phyloP scores from a whole-genome alignment of 2,113 vertebrate species.

The Empidonax alnorum region DNA sequence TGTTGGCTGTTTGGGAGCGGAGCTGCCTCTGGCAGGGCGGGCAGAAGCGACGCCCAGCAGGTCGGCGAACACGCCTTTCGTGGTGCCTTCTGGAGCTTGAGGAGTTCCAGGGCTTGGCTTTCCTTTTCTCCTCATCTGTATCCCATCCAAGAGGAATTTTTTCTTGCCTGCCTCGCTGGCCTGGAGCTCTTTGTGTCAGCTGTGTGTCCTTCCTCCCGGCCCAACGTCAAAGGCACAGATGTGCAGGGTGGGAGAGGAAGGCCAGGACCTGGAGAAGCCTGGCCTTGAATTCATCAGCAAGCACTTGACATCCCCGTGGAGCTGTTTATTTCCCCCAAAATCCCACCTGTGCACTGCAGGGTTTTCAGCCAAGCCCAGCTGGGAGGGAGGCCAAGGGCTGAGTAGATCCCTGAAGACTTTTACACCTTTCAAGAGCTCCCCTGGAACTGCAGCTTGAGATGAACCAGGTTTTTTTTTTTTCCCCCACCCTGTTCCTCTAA shows the following conservation, averaged over 20 bases:
- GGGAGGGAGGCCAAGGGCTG: not conserved
- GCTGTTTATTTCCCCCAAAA: slow-evolving; percentile 52
- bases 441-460: not conserved
- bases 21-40: not conserved
- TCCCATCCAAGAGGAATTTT: slow-evolving; percentile 12
- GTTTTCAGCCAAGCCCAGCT: slow-evolving; percentile 17
- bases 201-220: slow-evolving; percentile 67
- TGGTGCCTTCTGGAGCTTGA: not conserved
- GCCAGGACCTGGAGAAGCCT: not conserved
- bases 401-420: not conserved
- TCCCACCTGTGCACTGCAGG: slow-evolving; percentile 23
- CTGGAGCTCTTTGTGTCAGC: not conserved
- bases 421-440: not conserved
- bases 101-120: not conserved
- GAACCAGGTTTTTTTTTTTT: not conserved
- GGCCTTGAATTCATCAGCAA: slow-evolving; percentile 47
- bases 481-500: not conserved
- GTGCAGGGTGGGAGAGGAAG: slow-evolving; percentile 25
- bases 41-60: not conserved
- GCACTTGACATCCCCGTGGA: slow-evolving; percentile 14
- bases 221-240: slow-evolving; percentile 64
- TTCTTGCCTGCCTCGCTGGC: slow-evolving; percentile 15
- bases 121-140: not conserved
- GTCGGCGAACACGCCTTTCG: not conserved
- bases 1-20: not conserved